Conservation (phyloP, 2,888 invertebrate genomes). For the Patella depressa region DNA sequence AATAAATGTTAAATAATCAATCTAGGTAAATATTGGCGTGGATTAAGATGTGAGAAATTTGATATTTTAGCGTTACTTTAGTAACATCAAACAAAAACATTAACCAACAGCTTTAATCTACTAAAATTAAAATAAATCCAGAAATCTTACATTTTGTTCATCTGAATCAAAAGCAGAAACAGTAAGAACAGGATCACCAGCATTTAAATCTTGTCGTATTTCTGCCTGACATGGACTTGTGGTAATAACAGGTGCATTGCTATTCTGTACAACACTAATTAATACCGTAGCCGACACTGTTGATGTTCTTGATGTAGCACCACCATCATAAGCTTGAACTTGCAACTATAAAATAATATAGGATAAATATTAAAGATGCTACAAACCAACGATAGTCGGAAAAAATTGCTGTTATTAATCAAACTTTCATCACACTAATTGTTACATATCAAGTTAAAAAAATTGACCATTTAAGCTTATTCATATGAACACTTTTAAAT, state of each 20-base stretch:
- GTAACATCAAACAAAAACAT: no score
- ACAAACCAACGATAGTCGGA: not conserved
- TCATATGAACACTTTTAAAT: no score
- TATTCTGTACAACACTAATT: constrained; percentile 58
- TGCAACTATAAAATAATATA: not conserved
- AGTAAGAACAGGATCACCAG: not conserved
- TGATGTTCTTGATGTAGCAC: not conserved
- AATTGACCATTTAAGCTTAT: no score
- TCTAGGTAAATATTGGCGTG: no score
- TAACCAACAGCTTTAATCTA: no score
- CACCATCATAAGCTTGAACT: not conserved
- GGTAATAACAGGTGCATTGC: constrained; percentile 15
- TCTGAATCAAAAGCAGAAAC: not conserved
- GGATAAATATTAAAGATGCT: not conserved
- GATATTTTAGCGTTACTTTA: no score
- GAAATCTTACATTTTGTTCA: not conserved
- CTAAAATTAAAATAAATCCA: no score
- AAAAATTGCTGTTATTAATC: not conserved
- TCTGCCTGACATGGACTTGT: not conserved
- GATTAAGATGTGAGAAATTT: no score
- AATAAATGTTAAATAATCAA: no score
- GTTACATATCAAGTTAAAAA: no score
- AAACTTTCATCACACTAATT: no score
- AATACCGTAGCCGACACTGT: constrained; percentile 37
- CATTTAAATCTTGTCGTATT: not conserved